phyloP scores from a whole-genome alignment of 2,888 invertebrate species.

The Pollenia griseotomentosa region DNA sequence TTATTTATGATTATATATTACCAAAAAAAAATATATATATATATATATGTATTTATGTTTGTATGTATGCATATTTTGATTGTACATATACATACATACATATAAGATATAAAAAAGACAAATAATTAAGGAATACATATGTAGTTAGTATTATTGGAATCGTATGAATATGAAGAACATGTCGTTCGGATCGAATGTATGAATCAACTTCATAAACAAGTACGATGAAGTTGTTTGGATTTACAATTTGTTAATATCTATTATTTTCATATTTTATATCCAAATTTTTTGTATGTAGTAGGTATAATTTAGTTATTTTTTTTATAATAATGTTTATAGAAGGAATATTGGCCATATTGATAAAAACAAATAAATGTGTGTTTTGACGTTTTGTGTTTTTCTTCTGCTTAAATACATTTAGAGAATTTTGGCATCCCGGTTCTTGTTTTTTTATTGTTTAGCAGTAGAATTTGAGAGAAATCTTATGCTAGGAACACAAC shows the following conservation, averaged over 20 bases:
- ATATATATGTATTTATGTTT: background rate
- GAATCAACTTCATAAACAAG: slow-evolving; percentile 60
- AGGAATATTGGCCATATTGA: slow-evolving; percentile 38
- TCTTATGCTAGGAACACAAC: too few species aligned
- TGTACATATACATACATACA: too few species aligned
- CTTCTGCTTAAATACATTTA: background rate
- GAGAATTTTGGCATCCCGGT: background rate
- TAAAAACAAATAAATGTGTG: slow-evolving; percentile 17
- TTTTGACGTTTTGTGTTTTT: background rate
- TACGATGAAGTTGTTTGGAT: slow-evolving; percentile 54
- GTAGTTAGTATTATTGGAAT: slow-evolving; percentile 53
- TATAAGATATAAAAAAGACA: too few species aligned
- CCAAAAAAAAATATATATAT: background rate
- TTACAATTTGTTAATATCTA: slow-evolving; percentile 32
- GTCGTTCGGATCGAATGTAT: slow-evolving; percentile 32
- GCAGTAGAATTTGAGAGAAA: background rate
- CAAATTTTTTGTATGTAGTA: background rate
- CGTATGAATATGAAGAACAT: background rate
- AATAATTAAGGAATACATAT: background rate
- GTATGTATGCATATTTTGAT: background rate
- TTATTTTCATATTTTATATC: background rate
- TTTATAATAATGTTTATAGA: slow-evolving; percentile 30
- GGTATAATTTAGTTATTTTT: background rate
- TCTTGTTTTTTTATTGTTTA: background rate
- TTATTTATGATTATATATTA: slow-evolving; percentile 55